Evolutionary conservation across 1,140 invertebrate species (phyloP).

Genomic region (Cotesia glomerata): DNA sequence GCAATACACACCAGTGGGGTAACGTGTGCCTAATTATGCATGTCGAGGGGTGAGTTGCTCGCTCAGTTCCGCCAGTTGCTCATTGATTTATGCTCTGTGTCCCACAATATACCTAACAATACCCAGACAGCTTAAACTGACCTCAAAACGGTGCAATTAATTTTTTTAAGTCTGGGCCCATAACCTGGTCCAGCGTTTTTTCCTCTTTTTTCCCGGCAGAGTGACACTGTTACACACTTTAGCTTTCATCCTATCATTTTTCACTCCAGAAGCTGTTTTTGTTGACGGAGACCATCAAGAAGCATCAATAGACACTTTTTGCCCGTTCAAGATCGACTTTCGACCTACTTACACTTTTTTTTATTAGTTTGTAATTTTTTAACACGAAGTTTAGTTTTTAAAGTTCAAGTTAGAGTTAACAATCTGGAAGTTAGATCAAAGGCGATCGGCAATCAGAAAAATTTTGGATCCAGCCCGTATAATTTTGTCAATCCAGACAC

Average conservation of each 20-base stretch:
- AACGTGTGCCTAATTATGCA: slow-evolving; percentile 37
- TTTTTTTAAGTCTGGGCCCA: neutral
- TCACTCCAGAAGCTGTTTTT: neutral
- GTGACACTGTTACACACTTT: neutral
- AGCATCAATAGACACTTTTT: neutral
- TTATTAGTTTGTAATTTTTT: neutral
- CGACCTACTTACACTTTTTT: neutral
- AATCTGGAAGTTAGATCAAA: no score
- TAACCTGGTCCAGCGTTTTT: no score
- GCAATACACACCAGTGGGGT: neutral
- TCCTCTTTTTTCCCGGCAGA: no score
- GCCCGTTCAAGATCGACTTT: neutral
- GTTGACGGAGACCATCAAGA: neutral
- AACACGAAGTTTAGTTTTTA: no score
- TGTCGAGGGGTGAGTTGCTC: slow-evolving; percentile 29
- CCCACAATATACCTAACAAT: neutral
- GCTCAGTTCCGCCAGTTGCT: slow-evolving; percentile 36
- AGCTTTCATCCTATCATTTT: neutral
- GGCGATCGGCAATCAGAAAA: no score
- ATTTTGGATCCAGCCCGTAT: no score
- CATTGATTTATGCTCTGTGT: slow-evolving; percentile 41
- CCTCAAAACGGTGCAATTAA: neutral
- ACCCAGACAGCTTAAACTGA: neutral
- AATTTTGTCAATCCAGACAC: no score
- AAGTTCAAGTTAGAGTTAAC: no score